Percentiles rank a stretch among this genome's conserved stretches.
Evolutionary conservation across 2,888 invertebrate genomes (phyloP).

Genomic region (Meloe dianella): DNA sequence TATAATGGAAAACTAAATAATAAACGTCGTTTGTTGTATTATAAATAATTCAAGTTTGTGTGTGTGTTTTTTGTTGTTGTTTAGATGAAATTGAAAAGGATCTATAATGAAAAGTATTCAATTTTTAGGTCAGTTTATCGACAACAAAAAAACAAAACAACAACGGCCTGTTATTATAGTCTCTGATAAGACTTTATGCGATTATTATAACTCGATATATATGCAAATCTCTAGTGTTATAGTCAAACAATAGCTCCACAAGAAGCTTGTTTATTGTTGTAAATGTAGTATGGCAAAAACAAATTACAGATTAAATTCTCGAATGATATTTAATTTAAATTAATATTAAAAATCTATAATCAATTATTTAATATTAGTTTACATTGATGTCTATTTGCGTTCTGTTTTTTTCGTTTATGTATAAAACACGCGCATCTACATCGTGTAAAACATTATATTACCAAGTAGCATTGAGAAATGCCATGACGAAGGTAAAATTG

Average conservation of each 20-base stretch:
- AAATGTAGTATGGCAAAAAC: background rate
- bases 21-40: constrained; percentile 8
- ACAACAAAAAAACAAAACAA: background rate
- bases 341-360: too few relatives aligned
- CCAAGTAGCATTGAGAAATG: constrained; percentile 32
- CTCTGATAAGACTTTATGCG: constrained; percentile 15
- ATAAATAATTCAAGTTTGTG: background rate
- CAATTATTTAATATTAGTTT: background rate
- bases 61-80: background rate
- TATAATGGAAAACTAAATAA: constrained; percentile 32
- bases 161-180: background rate
- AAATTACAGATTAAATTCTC: background rate
- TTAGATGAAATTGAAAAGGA: background rate
- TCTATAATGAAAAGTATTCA: background rate
- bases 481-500: constrained; percentile 44
- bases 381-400: background rate
- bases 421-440: constrained; percentile 29
- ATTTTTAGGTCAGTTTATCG: background rate
- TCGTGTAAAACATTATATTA: constrained; percentile 39
- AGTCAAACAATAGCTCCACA: constrained; percentile 17
- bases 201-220: constrained; percentile 31
- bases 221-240: constrained; percentile 26
- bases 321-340: background rate
- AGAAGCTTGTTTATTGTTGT: background rate
- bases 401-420: too few relatives aligned